Evolutionary conservation across 2,113 vertebrate genomes (phyloP), one percentile per base, ranked within the genome.

Genomic region (Aythya baeri): DNA sequence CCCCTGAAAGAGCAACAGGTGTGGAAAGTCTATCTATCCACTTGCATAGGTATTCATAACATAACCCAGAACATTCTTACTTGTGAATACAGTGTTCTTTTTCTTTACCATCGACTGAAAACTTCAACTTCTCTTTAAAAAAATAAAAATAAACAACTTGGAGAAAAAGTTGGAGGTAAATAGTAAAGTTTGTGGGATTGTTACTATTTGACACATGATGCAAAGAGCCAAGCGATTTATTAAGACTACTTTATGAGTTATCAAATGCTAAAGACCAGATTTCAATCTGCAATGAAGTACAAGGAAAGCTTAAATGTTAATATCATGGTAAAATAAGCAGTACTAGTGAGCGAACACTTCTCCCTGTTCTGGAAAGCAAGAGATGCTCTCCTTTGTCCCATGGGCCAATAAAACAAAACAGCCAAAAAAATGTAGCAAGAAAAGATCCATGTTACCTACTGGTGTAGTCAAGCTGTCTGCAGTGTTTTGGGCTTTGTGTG

Each of bases 361-460:
- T 72, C 13, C 17, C 3, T 61, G 8, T 38, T 32, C 21, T 50
- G 16, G 6, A 36, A 74, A 54, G 8, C 5, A 52, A 77, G n/a
- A 71, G 9, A 14, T 36, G 1, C 8, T 59, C 2, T 15, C 9
- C 5, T 82, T 72, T 58, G 11, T 52, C 29, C 34, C 2, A 4
- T 26, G 6, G 29, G 15, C 10, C 11, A 54, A 65, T 36, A 80
- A 34, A 9, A 1, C 26, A 23, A 73, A 62, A 38, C 4, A 49
- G 14, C 8, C 1, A 18, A n/a, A 88, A 79, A 65, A 55, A 4
- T 2, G 2, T 9, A 44, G 1, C 9, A 76, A 57, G 25, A 23
- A 58, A 41, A 52, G n/a, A 7, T 20, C 18, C 6, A 0, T 36
- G 5, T 83, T 75, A 46, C 2, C 4, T 3, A 20, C 4, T 38